phyloP scores from a whole-genome alignment of 2,113 vertebrate species.

The Vidua macroura region DNA sequence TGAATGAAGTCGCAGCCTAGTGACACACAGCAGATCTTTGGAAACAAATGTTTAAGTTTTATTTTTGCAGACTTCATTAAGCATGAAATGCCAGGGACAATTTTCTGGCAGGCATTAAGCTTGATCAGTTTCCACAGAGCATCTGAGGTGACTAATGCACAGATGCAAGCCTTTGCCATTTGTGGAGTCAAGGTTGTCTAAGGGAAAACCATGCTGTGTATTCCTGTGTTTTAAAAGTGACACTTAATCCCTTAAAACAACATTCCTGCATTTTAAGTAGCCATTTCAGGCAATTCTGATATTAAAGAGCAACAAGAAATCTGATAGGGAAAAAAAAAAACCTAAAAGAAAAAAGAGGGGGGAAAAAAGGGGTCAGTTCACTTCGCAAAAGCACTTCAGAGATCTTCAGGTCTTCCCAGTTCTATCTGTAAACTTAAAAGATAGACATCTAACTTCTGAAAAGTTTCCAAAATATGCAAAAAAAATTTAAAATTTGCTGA shows the following conservation, averaged over 20 bases:
- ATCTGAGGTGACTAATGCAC: background rate
- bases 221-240: background rate
- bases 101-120: background rate
- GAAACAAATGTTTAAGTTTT: background rate
- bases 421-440: background rate
- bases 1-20: background rate
- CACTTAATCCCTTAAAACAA: background rate
- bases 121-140: background rate
- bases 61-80: background rate
- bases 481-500: background rate
- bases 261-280: background rate
- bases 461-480: background rate
- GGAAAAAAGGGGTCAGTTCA: rapidly evolving
- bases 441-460: background rate
- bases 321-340: background rate
- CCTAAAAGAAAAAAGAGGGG: no score
- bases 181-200: background rate
- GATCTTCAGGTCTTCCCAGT: background rate
- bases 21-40: background rate
- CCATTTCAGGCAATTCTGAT: background rate
- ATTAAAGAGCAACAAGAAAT: background rate
- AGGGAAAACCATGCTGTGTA: background rate
- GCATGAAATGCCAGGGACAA: background rate
- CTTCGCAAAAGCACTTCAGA: background rate
- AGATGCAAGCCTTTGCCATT: background rate